phyloP scores from a whole-genome alignment of 2,797 vertebrate genomes.

The Periparus ater region DNA sequence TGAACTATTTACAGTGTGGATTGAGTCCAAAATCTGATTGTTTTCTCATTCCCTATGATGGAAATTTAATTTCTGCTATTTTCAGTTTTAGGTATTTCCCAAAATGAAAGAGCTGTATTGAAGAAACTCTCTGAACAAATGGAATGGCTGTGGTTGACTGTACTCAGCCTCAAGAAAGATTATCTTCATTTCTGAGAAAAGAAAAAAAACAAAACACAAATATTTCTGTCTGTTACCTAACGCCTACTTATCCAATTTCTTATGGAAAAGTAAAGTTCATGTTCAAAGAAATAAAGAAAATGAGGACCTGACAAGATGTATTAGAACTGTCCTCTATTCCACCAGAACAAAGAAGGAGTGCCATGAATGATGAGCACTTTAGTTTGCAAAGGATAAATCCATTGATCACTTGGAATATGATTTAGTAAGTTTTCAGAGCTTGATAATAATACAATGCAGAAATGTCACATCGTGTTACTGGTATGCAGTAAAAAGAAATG shows the following conservation, averaged over 20 bases:
- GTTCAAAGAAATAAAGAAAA: constrained; percentile 41
- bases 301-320: background rate
- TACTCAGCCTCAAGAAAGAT: background rate
- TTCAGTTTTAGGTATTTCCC: background rate
- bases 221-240: background rate
- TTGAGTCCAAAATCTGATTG: background rate
- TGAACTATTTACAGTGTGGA: background rate
- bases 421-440: constrained; percentile 10
- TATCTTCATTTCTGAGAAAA: background rate
- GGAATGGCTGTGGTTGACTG: background rate
- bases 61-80: background rate
- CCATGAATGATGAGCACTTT: background rate
- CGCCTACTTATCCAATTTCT: constrained; percentile 10
- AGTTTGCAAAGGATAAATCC: constrained; percentile 34
- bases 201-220: background rate
- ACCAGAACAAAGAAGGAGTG: background rate
- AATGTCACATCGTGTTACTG: background rate
- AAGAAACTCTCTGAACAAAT: constrained; percentile 20
- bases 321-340: background rate
- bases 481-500: background rate
- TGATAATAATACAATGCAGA: constrained; percentile 21
- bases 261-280: background rate
- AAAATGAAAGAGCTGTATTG: background rate
- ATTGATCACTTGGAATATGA: constrained; percentile 29
- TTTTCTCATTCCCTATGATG: background rate